These are phyloP conservation scores for Frankliniella intonsa DNA, from an alignment of 2,888 invertebrate species.

Conservation along the genomic window DNA sequence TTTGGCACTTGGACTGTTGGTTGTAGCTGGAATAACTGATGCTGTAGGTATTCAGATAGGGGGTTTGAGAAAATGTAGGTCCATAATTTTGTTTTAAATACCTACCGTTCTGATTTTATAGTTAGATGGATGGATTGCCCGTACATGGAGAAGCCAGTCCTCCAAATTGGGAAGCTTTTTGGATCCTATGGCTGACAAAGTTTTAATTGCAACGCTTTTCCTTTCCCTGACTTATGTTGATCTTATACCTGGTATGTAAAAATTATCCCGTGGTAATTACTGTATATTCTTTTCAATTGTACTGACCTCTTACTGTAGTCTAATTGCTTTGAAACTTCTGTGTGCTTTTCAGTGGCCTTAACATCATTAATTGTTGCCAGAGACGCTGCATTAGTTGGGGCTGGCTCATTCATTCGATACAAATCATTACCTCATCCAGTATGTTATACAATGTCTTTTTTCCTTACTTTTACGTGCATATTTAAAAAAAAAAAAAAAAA, in stretches of 20 bases:
- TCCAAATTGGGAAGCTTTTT: conserved; percentile 91
- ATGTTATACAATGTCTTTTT: conserved; percentile 46
- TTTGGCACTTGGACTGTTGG: conserved; percentile 74
- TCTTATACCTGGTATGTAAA: conserved; percentile 65
- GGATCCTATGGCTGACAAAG: conserved; percentile 96
- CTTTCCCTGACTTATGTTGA: conserved; percentile 79
- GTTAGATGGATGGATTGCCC: conserved; percentile 95
- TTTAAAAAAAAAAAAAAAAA: not conserved
- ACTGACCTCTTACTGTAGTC: not conserved
- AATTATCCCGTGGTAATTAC: not conserved
- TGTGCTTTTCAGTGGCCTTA: conserved; percentile 51
- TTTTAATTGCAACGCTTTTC: conserved; percentile 84
- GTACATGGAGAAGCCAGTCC: conserved; percentile 84
- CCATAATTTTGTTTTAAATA: not conserved
- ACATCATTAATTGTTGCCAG: conserved; percentile 78
- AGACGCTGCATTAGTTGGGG: conserved; percentile 74
- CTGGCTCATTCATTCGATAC: conserved; percentile 87
- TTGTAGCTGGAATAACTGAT: conserved; percentile 86
- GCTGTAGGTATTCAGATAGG: conserved; percentile 57
- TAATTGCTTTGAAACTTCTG: not conserved
- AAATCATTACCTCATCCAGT: conserved; percentile 84
- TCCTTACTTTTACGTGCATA: conserved; percentile 20
- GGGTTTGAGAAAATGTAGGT: not conserved
- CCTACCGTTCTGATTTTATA: conserved; percentile 42
- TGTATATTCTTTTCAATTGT: not conserved